Percentiles rank a stretch among this genome's conserved stretches.
These are phyloP conservation scores for Typhlichthys eigenmanni DNA, from an alignment of 2,797 vertebrate genomes.

Conservation along the genomic window DNA sequence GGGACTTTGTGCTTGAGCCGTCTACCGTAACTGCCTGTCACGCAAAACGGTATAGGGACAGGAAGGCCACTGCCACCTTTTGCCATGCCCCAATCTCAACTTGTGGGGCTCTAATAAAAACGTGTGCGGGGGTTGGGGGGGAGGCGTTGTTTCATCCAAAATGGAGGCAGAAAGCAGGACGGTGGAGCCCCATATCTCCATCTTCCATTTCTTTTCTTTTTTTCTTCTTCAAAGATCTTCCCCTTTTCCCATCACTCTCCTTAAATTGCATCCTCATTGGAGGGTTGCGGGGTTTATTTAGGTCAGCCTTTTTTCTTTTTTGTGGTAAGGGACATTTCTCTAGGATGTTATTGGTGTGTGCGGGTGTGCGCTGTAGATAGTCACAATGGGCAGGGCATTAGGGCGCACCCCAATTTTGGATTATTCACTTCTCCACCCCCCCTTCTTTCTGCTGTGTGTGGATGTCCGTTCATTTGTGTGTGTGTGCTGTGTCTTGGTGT, in stretches of 20 bases:
- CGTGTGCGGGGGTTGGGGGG: conserved; percentile 6
- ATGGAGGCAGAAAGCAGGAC: conserved; percentile 38
- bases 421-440: conserved; percentile 62
- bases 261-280: conserved; percentile 69
- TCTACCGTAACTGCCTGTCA: conserved; percentile 77
- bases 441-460: conserved; percentile 59
- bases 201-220: conserved; percentile 5
- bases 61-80: conserved; percentile 40
- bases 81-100: conserved; percentile 47
- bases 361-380: conserved; percentile 40
- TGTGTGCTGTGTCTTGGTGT: conserved; percentile 75
- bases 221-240: conserved; percentile 49
- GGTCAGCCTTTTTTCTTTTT: conserved; percentile 52
- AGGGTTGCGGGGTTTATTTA: conserved; percentile 47
- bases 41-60: conserved; percentile 66
- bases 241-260: conserved; percentile 56
- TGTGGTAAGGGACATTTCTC: conserved; percentile 57
- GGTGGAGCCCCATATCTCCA: conserved; percentile 43
- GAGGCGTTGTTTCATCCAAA: conserved; percentile 17
- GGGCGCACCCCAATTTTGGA: conserved; percentile 72
- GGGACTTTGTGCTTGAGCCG: conserved; percentile 76
- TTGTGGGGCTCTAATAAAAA: conserved; percentile 37
- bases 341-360: conserved; percentile 57
- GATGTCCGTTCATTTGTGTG: conserved; percentile 26
- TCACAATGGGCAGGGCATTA: conserved; percentile 66